Evolutionary conservation across 2,888 invertebrate species (phyloP).

Genomic region (Lumbricus terrestris): DNA sequence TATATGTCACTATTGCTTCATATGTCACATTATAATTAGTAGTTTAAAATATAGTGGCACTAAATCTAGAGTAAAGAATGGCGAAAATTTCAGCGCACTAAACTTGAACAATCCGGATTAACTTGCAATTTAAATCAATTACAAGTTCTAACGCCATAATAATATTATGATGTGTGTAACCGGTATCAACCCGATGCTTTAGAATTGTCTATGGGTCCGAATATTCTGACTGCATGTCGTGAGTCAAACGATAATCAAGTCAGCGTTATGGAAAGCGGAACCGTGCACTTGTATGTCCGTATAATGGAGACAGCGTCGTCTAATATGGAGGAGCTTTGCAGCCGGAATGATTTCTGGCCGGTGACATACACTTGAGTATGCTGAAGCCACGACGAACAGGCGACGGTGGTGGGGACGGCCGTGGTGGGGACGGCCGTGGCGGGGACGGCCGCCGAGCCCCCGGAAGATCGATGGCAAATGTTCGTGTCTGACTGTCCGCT

Average conservation of each 20-base stretch:
- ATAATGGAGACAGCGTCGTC: neutral
- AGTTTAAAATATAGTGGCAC: too few relatives aligned
- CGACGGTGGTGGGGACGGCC: neutral
- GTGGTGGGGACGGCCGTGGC: too few relatives aligned
- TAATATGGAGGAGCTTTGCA: conserved; percentile 3
- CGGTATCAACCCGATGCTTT: neutral
- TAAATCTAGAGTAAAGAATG: neutral
- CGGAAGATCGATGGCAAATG: conserved; percentile 3
- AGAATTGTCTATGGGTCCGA: neutral
- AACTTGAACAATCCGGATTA: neutral
- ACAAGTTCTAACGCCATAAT: neutral
- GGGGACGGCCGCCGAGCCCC: too few relatives aligned
- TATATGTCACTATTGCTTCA: too few relatives aligned
- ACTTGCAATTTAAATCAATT: neutral
- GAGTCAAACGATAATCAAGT: neutral
- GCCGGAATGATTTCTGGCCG: neutral
- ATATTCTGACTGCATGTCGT: neutral
- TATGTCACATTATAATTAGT: too few relatives aligned
- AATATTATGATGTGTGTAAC: too few relatives aligned
- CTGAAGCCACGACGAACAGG: neutral
- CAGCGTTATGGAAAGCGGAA: neutral
- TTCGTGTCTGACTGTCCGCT: neutral
- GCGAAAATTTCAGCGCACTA: neutral
- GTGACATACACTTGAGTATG: neutral
- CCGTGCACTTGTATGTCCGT: neutral